Percentiles rank a stretch among this genome's conserved stretches.
Conservation (phyloP, 2,113 vertebrate genomes). For the Onychostruthus taczanowskii region DNA sequence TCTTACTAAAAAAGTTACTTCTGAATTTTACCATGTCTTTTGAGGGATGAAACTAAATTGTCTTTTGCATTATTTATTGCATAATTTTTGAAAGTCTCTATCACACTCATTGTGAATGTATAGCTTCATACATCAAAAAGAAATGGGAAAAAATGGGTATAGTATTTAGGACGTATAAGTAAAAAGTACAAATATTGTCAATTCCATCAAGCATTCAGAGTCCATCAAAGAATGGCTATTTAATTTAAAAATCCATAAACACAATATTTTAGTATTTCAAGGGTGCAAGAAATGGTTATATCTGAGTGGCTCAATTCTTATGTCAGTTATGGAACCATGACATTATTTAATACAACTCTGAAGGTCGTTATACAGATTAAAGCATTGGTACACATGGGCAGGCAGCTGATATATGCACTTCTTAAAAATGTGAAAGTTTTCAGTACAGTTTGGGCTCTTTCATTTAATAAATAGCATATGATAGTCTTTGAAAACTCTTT, state of each 20-base stretch:
- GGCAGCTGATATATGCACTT: not conserved
- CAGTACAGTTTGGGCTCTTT: not conserved
- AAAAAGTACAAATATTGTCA: not conserved
- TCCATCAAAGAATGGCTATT: not conserved
- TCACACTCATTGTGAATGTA: constrained; percentile 9
- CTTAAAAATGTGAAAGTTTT: not conserved
- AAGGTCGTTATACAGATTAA: not conserved
- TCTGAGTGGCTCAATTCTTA: not conserved
- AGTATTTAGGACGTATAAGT: not conserved
- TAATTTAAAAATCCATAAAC: constrained; percentile 14
- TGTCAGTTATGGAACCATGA: not conserved
- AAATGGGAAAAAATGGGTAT: not conserved
- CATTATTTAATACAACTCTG: not conserved
- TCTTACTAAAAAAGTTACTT: constrained; percentile 58
- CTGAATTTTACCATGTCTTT: constrained; percentile 45
- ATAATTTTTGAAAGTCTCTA: constrained; percentile 47
- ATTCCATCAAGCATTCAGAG: not conserved
- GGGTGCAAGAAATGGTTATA: not conserved
- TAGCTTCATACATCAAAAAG: constrained; percentile 29
- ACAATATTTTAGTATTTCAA: not conserved
- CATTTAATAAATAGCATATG: not conserved
- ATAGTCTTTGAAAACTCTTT: not conserved
- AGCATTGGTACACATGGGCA: not conserved
- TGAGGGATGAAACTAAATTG: constrained; percentile 52
- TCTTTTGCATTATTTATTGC: constrained; percentile 68